Conservation (phyloP, 2,113 vertebrate genomes). For the Morone chrysops region DNA sequence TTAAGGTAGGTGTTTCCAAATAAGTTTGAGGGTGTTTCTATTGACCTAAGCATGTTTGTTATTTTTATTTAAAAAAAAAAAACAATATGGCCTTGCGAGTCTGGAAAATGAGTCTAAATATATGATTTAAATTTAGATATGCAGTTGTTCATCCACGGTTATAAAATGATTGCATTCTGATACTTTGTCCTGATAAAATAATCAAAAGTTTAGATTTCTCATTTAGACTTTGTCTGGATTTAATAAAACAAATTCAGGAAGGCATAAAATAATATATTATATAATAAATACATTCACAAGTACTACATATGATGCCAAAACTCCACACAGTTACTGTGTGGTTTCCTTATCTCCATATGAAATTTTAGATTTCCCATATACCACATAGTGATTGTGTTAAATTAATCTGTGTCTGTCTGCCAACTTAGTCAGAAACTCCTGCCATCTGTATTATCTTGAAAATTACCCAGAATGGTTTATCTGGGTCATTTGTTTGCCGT, state of each 20-base stretch:
- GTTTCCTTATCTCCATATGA: neutral
- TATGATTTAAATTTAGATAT: neutral
- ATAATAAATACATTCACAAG: too few species aligned
- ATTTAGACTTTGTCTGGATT: too few species aligned
- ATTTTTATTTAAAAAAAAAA: neutral
- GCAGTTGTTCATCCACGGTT: neutral
- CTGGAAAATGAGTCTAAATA: neutral
- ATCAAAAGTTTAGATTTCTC: neutral
- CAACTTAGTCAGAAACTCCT: neutral
- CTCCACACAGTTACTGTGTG: neutral
- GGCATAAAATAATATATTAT: neutral
- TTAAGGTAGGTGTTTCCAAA: neutral
- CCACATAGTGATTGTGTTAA: neutral
- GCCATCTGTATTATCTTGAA: neutral
- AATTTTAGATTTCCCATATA: neutral
- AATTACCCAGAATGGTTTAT: conserved; percentile 25
- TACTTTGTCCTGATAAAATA: neutral
- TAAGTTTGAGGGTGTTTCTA: neutral
- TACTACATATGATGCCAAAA: neutral
- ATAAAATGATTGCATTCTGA: neutral
- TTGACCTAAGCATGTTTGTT: neutral
- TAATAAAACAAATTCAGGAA: neutral
- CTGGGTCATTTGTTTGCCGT: neutral
- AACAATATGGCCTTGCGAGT: neutral
- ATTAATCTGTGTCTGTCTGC: neutral